These are phyloP conservation scores for Eustalomyia histrio DNA, from an alignment of 2,888 invertebrate genomes.

Conservation along the genomic window DNA sequence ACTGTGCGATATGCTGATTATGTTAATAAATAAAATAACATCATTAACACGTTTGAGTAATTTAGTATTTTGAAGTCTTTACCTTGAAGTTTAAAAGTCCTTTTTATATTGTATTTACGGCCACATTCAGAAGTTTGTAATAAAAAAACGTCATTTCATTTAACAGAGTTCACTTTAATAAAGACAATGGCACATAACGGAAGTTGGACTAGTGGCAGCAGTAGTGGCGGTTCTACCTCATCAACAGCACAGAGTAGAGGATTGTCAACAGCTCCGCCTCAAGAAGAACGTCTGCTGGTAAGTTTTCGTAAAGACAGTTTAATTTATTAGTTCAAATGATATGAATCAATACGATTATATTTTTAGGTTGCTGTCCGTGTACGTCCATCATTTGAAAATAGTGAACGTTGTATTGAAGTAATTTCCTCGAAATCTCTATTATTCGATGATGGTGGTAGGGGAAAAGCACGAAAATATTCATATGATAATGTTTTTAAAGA, in stretches of 20 bases:
- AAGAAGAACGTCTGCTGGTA: conserved; percentile 79
- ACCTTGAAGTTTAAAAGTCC: conserved; percentile 17
- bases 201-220: conserved; percentile 77
- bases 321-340: conserved; percentile 26
- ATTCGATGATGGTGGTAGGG: conserved; percentile 81
- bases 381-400: conserved; percentile 90
- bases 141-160: neutral
- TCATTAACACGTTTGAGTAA: conserved; percentile 21
- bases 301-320: conserved; percentile 51
- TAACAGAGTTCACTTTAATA: conserved; percentile 1
- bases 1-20: neutral
- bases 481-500: conserved; percentile 95
- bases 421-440: conserved; percentile 77
- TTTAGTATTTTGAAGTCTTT: neutral
- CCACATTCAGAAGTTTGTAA: conserved; percentile 19
- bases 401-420: conserved; percentile 79
- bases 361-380: conserved; percentile 91
- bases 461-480: conserved; percentile 89
- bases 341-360: conserved; percentile 28
- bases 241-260: conserved; percentile 72
- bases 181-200: conserved; percentile 66
- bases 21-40: conserved; percentile 6
- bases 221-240: conserved; percentile 67
- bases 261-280: conserved; percentile 71
- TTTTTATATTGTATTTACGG: conserved; percentile 14